These are phyloP conservation scores for Nautilus pompilius DNA, from an alignment of 1,140 invertebrate genomes.

Conservation along the genomic window DNA sequence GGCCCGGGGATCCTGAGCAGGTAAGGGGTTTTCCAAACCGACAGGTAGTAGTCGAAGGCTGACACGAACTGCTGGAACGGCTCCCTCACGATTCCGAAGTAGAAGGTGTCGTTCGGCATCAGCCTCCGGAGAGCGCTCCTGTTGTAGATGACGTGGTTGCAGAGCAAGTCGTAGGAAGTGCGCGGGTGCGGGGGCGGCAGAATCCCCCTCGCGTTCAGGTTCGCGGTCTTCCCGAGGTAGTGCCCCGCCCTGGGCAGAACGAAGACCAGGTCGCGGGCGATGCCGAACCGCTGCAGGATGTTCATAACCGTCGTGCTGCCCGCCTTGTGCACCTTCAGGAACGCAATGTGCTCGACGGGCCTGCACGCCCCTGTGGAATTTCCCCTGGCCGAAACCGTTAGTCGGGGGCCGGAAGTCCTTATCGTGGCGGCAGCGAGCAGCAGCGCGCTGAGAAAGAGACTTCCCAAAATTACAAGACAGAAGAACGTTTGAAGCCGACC, in stretches of 20 bases:
- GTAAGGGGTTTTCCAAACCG: slow-evolving; percentile 18
- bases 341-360: slow-evolving; percentile 20
- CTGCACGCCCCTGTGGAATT: neutral
- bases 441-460: too few species aligned
- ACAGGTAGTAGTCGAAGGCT: slow-evolving; percentile 22
- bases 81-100: slow-evolving; percentile 26
- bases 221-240: slow-evolving; percentile 21
- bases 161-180: slow-evolving; percentile 23
- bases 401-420: neutral
- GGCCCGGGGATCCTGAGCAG: slow-evolving; percentile 10
- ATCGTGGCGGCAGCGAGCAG: neutral
- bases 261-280: slow-evolving; percentile 58
- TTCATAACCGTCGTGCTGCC: slow-evolving; percentile 58
- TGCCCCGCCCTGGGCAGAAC: slow-evolving; percentile 44
- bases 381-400: neutral
- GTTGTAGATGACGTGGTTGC: slow-evolving; percentile 30
- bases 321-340: slow-evolving; percentile 55
- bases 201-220: neutral
- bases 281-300: slow-evolving; percentile 57
- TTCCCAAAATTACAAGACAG: too few species aligned
- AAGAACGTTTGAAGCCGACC: too few species aligned
- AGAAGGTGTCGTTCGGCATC: slow-evolving; percentile 19
- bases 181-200: slow-evolving; percentile 9
- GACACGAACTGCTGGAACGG: slow-evolving; percentile 30
- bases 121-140: slow-evolving; percentile 12